These are phyloP conservation scores for Amphilophus citrinellus DNA, from an alignment of 2,113 vertebrate genomes.

Conservation along the genomic window DNA sequence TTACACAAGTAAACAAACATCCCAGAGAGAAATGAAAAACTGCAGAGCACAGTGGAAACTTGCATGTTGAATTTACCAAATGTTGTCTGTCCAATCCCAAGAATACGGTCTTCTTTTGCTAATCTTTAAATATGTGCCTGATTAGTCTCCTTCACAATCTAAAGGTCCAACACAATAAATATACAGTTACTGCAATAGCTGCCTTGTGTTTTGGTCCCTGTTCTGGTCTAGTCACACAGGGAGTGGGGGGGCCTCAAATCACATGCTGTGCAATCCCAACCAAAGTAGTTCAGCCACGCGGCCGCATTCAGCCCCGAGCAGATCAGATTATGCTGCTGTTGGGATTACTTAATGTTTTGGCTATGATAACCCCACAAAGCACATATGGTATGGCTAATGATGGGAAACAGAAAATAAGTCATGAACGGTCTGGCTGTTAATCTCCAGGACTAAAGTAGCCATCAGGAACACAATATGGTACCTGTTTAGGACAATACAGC, in stretches of 20 bases:
- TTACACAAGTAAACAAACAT: neutral
- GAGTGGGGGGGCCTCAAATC: conserved; percentile 44
- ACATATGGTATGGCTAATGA: conserved; percentile 76
- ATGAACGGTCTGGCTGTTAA: conserved; percentile 42
- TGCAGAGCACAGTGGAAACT: neutral
- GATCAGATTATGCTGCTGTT: conserved; percentile 71
- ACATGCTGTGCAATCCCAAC: conserved; percentile 74
- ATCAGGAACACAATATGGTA: conserved; percentile 42
- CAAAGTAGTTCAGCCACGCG: conserved; percentile 72
- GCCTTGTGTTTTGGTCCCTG: conserved; percentile 7
- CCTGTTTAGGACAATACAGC: neutral
- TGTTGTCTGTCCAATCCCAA: neutral
- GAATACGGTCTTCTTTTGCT: neutral
- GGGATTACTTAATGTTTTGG: conserved; percentile 70
- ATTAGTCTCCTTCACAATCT: neutral
- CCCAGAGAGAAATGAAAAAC: neutral
- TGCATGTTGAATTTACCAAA: neutral
- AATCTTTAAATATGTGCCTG: neutral
- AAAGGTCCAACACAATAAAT: neutral
- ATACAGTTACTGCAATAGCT: neutral
- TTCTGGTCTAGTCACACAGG: conserved; percentile 12
- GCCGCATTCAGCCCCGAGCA: conserved; percentile 46
- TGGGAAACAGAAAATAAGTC: conserved; percentile 60
- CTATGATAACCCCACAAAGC: conserved; percentile 67
- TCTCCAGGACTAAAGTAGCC: conserved; percentile 29